Percentiles rank a stretch among this genome's conserved stretches.
These are phyloP conservation scores for Pristionchus entomophagus DNA, from an alignment of 2,888 invertebrate species.

Conservation along the genomic window DNA sequence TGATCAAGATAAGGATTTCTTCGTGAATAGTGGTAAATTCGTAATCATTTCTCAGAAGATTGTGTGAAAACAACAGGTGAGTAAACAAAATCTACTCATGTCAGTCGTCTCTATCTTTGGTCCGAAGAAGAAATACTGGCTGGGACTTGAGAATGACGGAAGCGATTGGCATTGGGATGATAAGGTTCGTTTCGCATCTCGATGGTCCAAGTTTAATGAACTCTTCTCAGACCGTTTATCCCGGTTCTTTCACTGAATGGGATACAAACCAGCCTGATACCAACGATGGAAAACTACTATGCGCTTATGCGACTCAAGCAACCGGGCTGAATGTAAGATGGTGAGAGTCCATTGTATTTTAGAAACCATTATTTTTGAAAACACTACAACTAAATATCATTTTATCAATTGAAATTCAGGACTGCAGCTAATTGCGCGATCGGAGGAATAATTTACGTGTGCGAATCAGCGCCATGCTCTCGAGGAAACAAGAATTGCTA, in stretches of 20 bases:
- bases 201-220: not conserved
- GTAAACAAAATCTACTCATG: not conserved
- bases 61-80: too few species aligned
- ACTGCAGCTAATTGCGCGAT: not conserved
- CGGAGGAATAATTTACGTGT: too few species aligned
- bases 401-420: not conserved
- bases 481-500: not conserved
- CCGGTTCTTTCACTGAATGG: not conserved
- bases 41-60: too few species aligned
- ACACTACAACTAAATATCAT: too few species aligned
- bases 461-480: not conserved
- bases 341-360: not conserved
- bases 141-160: not conserved
- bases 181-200: not conserved
- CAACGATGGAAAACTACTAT: not conserved
- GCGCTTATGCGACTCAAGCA: not conserved
- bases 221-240: too few species aligned
- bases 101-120: not conserved
- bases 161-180: not conserved
- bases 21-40: not conserved
- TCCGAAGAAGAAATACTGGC: constrained; percentile 12
- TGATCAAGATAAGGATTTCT: not conserved
- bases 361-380: not conserved
- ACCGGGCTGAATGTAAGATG: constrained; percentile 1
- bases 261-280: not conserved